Evolutionary conservation across 2,888 invertebrate species (phyloP).

Genomic region (Acleris cristana): DNA sequence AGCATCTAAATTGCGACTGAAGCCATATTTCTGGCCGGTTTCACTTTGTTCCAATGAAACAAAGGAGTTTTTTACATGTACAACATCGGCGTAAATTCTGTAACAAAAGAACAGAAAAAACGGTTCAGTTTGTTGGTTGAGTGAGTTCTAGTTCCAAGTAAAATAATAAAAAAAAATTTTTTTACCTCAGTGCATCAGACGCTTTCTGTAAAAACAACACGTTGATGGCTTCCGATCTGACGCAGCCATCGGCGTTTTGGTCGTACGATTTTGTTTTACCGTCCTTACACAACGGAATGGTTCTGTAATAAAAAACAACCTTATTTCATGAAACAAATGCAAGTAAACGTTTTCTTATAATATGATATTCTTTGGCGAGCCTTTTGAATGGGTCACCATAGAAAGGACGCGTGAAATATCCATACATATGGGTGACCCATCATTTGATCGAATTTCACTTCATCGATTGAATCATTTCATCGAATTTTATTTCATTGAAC

Average conservation of each 20-base stretch:
- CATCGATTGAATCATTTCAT: no score
- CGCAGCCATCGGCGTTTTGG: slow-evolving; percentile 89
- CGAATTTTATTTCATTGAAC: no score
- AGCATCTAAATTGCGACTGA: slow-evolving; percentile 78
- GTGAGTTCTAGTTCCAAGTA: background rate
- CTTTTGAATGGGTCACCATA: no score
- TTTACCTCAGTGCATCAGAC: slow-evolving; percentile 80
- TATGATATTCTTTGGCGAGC: no score
- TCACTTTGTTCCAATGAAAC: slow-evolving; percentile 70
- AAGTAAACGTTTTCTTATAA: no score
- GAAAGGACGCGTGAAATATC: no score
- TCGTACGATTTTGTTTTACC: slow-evolving; percentile 95
- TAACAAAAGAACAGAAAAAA: background rate
- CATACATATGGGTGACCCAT: no score
- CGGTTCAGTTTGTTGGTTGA: background rate
- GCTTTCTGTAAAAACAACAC: slow-evolving; percentile 88
- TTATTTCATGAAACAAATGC: background rate
- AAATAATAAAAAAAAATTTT: background rate
- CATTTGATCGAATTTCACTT: no score
- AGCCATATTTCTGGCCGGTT: slow-evolving; percentile 80
- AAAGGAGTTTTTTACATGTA: slow-evolving; percentile 88
- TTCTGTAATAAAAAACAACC: slow-evolving; percentile 45
- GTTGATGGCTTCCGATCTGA: slow-evolving; percentile 88
- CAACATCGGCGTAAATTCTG: slow-evolving; percentile 85
- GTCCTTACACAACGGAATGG: slow-evolving; percentile 85